phyloP scores from a whole-genome alignment of 2,797 vertebrate genomes.

The Gambelia wislizenii region DNA sequence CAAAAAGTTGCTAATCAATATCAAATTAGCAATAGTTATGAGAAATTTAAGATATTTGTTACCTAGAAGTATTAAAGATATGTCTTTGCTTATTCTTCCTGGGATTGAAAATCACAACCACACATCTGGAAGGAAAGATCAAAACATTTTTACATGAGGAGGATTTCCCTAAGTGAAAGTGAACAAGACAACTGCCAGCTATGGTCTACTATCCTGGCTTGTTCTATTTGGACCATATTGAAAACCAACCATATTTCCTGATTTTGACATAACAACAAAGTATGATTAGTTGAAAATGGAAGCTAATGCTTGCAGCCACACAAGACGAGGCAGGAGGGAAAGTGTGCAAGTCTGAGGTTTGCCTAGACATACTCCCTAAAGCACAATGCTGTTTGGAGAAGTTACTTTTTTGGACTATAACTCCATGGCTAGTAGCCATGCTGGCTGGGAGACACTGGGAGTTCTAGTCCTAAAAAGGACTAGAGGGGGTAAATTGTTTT shows the following conservation, averaged over 20 bases:
- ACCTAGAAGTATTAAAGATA: slow-evolving; percentile 89
- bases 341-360: neutral
- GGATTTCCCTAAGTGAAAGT: neutral
- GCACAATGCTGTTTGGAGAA: neutral
- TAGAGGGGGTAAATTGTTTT: too few relatives aligned
- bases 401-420: neutral
- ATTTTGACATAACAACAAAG: neutral
- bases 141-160: neutral
- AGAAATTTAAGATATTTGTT: slow-evolving; percentile 9
- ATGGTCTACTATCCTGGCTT: neutral
- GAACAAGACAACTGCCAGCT: neutral
- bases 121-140: slow-evolving; percentile 80
- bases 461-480: too few relatives aligned
- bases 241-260: neutral
- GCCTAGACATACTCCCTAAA: too few relatives aligned
- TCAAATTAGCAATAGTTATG: neutral
- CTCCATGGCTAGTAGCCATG: too few relatives aligned
- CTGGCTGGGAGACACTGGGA: too few relatives aligned
- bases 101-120: slow-evolving; percentile 87
- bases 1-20: too few relatives aligned
- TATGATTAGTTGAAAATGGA: neutral
- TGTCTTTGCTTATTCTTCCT: slow-evolving; percentile 86
- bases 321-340: neutral
- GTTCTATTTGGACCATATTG: neutral
- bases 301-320: neutral